These are phyloP conservation scores for Psix sp. DNA, from an alignment of 1,140 invertebrate species.

Conservation along the genomic window DNA sequence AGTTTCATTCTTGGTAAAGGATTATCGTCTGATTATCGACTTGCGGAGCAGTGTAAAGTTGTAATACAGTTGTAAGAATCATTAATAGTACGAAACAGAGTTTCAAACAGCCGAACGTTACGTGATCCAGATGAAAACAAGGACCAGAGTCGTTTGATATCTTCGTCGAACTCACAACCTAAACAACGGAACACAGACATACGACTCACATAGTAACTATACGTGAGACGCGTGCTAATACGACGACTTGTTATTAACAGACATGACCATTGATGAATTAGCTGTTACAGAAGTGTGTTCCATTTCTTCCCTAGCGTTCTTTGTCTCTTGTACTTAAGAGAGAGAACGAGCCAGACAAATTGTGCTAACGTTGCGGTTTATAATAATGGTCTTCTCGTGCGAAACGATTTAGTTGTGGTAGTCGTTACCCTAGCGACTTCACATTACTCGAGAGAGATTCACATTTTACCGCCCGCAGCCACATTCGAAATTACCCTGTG, in stretches of 20 bases:
- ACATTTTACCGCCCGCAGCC: no score
- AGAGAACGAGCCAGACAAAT: not conserved
- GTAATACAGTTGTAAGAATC: not conserved
- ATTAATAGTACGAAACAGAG: conserved; percentile 11
- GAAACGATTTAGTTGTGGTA: not conserved
- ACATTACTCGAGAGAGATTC: no score
- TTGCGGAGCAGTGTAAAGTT: not conserved
- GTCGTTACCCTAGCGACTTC: no score
- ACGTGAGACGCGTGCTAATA: no score
- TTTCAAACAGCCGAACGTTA: conserved; percentile 48
- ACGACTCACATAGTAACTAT: no score
- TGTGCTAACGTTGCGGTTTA: not conserved
- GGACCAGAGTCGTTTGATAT: conserved; percentile 38
- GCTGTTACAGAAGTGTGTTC: no score
- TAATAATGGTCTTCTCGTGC: not conserved
- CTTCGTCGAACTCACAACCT: conserved; percentile 59
- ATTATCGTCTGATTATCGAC: conserved; percentile 29
- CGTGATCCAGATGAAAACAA: conserved; percentile 67
- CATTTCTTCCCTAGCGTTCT: no score
- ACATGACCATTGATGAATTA: no score
- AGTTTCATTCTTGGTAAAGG: conserved; percentile 44
- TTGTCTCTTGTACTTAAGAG: conserved; percentile 10
- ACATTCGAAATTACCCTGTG: no score
- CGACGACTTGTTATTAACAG: no score
- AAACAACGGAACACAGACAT: no score